Base-by-base conservation (phyloP, 30 jellyfish, hydroid and myxozoan species). In the Sanderia malayensis region DNA sequence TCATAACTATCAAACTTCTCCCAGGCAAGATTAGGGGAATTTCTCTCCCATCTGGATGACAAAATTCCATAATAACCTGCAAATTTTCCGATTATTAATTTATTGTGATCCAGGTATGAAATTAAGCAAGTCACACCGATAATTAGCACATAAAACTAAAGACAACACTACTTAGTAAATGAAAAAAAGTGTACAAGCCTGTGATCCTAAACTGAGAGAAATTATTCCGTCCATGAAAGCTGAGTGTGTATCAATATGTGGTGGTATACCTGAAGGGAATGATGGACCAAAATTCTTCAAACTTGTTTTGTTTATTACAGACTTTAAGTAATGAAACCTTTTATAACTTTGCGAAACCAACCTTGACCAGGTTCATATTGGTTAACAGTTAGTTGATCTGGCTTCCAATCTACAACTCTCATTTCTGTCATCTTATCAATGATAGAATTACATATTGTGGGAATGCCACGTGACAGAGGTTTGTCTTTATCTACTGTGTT, bases 181-280 rank as follows among this genome's bases (percentile, higher is more conserved):
- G 33, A 27, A 18, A 4, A 19, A 30, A 15, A 27, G 3, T 24
- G 22, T 4, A 33, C 33, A 24, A 53, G 86, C 99, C 88, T 82
- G 96, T 28, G 97, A 86, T 13, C 89, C 86, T 18, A 94, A 74
- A 46, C 95, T 86, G 53, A 94, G 89, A 13, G 97, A 94, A 28
- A 86, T 47, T 23, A 94, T 86, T 13, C 96, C 97, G 82, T 86
- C 96, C 64, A 73, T 93, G 79, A 94, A 94, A 30, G 97, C 97
- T 20, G 99, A 94, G 61, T 94, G 99, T 2, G 97, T 86, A 33
- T 94, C 99, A 15, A 73, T 72, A 62, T 94, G 99, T 61, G 96
- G 88, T 28, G 99, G 99, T 67, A 94, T 94, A 22, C 99, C 99
- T 87, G 78, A 23, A n/a, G n/a, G n/a, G n/a, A n/a, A n/a, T n/a